Conservation (phyloP, 2,797 vertebrate genomes). For the Syndactyla subalaris region DNA sequence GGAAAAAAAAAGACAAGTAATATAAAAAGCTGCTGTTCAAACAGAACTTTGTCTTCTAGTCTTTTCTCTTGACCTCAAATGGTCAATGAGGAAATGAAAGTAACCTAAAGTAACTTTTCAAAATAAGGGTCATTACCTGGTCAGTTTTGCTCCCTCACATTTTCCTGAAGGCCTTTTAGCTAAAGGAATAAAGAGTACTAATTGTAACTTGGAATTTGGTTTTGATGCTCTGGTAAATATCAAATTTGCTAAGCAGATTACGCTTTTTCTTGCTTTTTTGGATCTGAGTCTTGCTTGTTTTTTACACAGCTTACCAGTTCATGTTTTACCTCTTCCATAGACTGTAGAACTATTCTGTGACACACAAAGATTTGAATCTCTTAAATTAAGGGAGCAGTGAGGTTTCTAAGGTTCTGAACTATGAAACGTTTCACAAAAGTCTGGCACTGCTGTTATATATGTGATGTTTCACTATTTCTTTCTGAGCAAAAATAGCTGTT, state of each 20-base stretch:
- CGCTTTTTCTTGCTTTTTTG: neutral
- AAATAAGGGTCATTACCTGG: neutral
- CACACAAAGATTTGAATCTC: neutral
- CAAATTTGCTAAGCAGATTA: neutral
- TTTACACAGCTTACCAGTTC: neutral
- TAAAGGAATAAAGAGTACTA: neutral
- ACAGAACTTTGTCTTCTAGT: neutral
- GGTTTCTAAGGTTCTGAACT: neutral
- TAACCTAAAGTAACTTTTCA: neutral
- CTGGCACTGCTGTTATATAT: neutral
- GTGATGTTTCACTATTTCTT: neutral
- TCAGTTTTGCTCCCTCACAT: neutral
- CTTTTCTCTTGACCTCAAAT: neutral
- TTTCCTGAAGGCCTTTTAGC: neutral
- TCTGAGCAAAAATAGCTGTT: neutral
- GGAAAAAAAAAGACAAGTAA: neutral
- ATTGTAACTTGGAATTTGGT: neutral
- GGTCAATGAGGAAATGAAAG: neutral
- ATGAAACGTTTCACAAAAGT: neutral
- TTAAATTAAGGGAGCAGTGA: neutral
- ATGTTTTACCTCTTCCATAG: neutral
- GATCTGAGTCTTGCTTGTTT: neutral
- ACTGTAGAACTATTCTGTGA: neutral
- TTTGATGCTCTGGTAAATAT: neutral
- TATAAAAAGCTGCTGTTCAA: neutral